Percentiles rank a stretch among this genome's conserved stretches.
Evolutionary conservation across 2,888 invertebrate species (phyloP).

Genomic region (Biston betularia): DNA sequence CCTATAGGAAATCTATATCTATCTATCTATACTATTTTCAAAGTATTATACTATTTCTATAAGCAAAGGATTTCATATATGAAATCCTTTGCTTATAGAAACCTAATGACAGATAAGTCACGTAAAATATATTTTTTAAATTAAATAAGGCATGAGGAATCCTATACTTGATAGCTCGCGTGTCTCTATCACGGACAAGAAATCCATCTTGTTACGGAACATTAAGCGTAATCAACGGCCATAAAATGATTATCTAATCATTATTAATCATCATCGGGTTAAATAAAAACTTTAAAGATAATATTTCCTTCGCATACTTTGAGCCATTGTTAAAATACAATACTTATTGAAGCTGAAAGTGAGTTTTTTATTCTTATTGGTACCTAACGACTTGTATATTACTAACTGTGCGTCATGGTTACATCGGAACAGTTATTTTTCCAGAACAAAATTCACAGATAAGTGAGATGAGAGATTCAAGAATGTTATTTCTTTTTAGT

Average conservation of each 20-base stretch:
- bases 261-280: conserved; percentile 27
- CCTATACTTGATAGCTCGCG: conserved; percentile 7
- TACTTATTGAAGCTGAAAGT: conserved; percentile 16
- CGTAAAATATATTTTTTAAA: not conserved
- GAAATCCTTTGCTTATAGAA: not conserved
- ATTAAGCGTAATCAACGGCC: conserved; percentile 25
- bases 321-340: conserved; percentile 20
- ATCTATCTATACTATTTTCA: too few species aligned
- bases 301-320: conserved; percentile 5
- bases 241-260: conserved; percentile 34
- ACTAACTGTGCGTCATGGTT: not conserved
- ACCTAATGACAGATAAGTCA: too few species aligned
- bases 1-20: too few species aligned
- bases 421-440: too few species aligned
- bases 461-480: too few species aligned
- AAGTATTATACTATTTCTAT: too few species aligned
- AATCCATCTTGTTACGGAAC: conserved; percentile 26
- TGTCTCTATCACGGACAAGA: conserved; percentile 14
- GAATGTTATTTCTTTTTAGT: too few species aligned
- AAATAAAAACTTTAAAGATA: conserved; percentile 18
- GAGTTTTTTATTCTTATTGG: conserved; percentile 4
- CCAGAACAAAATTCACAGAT: too few species aligned
- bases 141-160: conserved; percentile 15
- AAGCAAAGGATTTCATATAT: too few species aligned
- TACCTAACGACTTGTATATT: not conserved